phyloP scores from a whole-genome alignment of 35 echinoderm and acorn worm genomes.

The Strongylocentrotus purpuratus region DNA sequence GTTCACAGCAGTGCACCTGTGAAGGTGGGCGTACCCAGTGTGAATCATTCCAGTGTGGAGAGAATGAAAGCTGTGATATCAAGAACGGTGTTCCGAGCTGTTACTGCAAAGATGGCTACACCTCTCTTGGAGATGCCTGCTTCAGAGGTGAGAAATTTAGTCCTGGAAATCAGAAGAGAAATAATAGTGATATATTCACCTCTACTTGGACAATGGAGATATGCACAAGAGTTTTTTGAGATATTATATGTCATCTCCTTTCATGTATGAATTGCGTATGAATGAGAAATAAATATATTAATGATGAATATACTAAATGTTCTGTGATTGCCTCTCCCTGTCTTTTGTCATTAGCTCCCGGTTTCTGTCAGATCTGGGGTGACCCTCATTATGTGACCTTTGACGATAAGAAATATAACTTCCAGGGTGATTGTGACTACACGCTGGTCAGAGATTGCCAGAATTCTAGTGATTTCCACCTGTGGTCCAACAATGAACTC shows the following conservation, averaged over 20 bases:
- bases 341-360: constrained; percentile 40
- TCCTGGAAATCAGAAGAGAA: neutral
- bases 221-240: no score
- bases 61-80: constrained; percentile 57
- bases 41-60: constrained; percentile 11
- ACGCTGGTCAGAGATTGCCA: no score
- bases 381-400: no score
- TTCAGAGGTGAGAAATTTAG: constrained; percentile 33
- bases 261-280: neutral
- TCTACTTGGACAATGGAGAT: no score
- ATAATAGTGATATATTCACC: neutral
- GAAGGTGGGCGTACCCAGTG: constrained; percentile 17
- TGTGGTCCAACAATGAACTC: no score
- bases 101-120: constrained; percentile 66
- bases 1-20: constrained; percentile 23
- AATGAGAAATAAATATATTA: neutral
- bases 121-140: constrained; percentile 39
- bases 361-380: no score
- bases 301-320: neutral
- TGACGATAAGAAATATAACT: no score
- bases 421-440: no score
- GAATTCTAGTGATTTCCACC: no score
- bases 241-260: neutral
- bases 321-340: neutral
- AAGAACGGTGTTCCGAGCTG: constrained; percentile 62